Evolutionary conservation across 64 coral and sea anemone genomes (phyloP).

Genomic region (Pocillopora verrucosa): DNA sequence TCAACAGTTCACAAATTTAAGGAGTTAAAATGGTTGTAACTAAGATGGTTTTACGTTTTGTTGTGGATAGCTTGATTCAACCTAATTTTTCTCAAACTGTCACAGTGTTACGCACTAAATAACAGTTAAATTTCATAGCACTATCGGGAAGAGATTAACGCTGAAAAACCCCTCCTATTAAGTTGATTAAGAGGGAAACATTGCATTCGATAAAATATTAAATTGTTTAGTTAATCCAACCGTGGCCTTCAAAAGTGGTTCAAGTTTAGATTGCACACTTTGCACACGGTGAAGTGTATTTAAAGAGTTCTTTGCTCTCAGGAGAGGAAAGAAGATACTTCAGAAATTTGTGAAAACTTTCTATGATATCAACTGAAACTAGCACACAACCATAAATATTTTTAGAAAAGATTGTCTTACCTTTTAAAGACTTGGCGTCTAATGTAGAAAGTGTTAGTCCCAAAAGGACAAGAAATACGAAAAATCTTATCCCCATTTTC

Average conservation of each 20-base stretch:
- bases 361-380: no score
- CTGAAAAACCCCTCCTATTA: neutral
- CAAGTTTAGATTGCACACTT: neutral
- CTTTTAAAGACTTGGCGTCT: constrained; percentile 34
- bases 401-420: neutral
- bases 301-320: neutral
- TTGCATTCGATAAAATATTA: constrained; percentile 25
- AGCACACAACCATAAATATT: no score
- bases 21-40: neutral
- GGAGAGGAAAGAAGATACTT: no score
- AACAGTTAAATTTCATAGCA: no score
- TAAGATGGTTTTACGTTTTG: neutral
- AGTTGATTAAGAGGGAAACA: neutral
- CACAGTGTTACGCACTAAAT: no score
- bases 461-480: constrained; percentile 1
- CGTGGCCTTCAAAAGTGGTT: neutral
- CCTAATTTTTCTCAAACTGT: neutral
- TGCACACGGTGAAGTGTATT: neutral
- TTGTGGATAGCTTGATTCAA: neutral
- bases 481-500: constrained; percentile 27
- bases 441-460: constrained; percentile 21
- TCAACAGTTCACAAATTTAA: neutral
- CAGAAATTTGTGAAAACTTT: no score
- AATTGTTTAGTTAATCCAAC: neutral
- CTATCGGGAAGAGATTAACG: no score